Evolutionary conservation across 2,113 vertebrate species (phyloP).

Genomic region (Noturus placidus): DNA sequence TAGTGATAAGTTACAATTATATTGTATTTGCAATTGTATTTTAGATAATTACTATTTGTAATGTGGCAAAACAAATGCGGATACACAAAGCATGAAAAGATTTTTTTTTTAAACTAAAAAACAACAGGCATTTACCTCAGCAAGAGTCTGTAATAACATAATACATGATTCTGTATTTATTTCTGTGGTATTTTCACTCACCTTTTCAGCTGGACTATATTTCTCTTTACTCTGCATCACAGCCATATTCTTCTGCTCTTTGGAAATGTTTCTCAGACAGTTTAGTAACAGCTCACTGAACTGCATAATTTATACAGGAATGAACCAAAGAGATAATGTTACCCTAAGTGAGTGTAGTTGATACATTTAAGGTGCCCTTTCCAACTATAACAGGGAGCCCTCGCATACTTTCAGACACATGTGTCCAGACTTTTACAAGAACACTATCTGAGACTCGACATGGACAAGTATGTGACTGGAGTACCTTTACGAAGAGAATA

Average conservation of each 20-base stretch:
- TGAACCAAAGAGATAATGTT: conserved; percentile 79
- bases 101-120: background rate
- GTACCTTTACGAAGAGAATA: conserved; percentile 36
- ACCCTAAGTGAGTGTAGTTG: conserved; percentile 72
- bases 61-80: background rate
- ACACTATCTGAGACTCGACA: conserved; percentile 46
- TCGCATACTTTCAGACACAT: conserved; percentile 54
- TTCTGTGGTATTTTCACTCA: conserved; percentile 22
- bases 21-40: background rate
- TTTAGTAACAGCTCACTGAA: conserved; percentile 75
- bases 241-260: conserved; percentile 63
- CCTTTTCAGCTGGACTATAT: conserved; percentile 21
- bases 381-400: conserved; percentile 62
- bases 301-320: conserved; percentile 86
- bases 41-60: background rate
- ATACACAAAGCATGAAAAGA: background rate
- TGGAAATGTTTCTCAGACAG: conserved; percentile 77
- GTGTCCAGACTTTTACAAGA: conserved; percentile 43
- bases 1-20: background rate
- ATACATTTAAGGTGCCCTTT: conserved; percentile 69
- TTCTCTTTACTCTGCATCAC: conserved; percentile 32
- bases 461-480: conserved; percentile 37
- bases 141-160: background rate
- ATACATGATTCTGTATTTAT: background rate
- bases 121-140: background rate